Evolutionary conservation across 2,888 invertebrate genomes (phyloP).

Genomic region (Cremastobaeus sp.): DNA sequence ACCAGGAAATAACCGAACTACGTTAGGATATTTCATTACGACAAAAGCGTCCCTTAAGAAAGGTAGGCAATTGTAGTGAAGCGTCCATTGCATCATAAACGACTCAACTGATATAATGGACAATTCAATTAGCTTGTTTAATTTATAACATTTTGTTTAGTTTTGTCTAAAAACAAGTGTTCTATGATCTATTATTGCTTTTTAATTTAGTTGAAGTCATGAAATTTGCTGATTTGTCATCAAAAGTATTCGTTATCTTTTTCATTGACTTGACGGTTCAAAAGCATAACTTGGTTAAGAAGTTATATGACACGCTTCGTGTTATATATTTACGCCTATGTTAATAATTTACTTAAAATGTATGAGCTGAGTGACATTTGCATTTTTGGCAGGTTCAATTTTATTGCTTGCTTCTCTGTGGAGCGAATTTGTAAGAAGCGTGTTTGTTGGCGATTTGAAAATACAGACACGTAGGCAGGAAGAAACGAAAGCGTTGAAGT

Average conservation of each 20-base stretch:
- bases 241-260: too few relatives aligned
- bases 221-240: too few relatives aligned
- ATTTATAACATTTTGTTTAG: not conserved
- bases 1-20: conserved; percentile 78
- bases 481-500: conserved; percentile 20
- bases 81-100: conserved; percentile 36
- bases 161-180: too few relatives aligned
- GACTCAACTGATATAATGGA: conserved; percentile 11
- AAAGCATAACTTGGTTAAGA: too few relatives aligned
- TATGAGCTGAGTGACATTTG: conserved; percentile 47
- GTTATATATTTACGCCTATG: not conserved
- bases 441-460: conserved; percentile 56
- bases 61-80: conserved; percentile 25
- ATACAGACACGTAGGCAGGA: conserved; percentile 33
- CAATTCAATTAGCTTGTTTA: conserved; percentile 35
- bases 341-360: too few relatives aligned
- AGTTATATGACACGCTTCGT: not conserved
- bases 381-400: conserved; percentile 30
- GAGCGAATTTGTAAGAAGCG: conserved; percentile 55
- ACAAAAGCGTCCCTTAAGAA: conserved; percentile 63
- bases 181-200: too few relatives aligned
- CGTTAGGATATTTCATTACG: conserved; percentile 78
- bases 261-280: too few relatives aligned
- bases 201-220: too few relatives aligned
- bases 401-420: too few relatives aligned